Percentiles rank a stretch among this genome's conserved stretches.
Conservation (phyloP, 2,113 vertebrate genomes). For the Apodemus speciosus region DNA sequence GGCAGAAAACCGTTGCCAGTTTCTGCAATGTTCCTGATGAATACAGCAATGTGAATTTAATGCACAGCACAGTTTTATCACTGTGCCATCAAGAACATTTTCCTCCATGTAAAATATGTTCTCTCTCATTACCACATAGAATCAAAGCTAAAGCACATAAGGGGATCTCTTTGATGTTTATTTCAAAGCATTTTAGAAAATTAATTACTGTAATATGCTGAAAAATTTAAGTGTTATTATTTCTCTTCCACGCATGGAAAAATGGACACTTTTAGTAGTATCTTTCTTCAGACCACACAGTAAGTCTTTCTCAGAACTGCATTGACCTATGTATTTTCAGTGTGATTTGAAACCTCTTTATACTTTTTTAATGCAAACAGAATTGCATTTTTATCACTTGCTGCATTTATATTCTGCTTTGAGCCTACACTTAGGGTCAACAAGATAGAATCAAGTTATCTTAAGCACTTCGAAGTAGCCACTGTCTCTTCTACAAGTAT, state of each 20-base stretch:
- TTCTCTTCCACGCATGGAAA: conserved; percentile 58
- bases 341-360: conserved; percentile 39
- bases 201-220: conserved; percentile 65
- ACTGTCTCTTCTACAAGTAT: not conserved
- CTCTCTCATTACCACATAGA: conserved; percentile 68
- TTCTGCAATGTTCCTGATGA: not conserved
- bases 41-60: conserved; percentile 13
- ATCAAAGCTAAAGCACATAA: conserved; percentile 61
- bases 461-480: not conserved
- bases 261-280: conserved; percentile 10
- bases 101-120: conserved; percentile 24
- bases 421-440: not conserved
- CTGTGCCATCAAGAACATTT: conserved; percentile 26
- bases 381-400: conserved; percentile 8
- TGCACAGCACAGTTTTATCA: conserved; percentile 25
- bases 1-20: not conserved
- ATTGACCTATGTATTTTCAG: conserved; percentile 23
- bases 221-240: conserved; percentile 67
- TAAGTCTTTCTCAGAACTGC: conserved; percentile 34
- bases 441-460: conserved; percentile 40
- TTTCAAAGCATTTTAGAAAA: conserved; percentile 76
- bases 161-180: conserved; percentile 71
- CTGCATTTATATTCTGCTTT: conserved; percentile 44
- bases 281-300: conserved; percentile 75
- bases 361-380: not conserved